Evolutionary conservation across 1,140 invertebrate species (phyloP).

Genomic region (Zaprionus ghesquierei): DNA sequence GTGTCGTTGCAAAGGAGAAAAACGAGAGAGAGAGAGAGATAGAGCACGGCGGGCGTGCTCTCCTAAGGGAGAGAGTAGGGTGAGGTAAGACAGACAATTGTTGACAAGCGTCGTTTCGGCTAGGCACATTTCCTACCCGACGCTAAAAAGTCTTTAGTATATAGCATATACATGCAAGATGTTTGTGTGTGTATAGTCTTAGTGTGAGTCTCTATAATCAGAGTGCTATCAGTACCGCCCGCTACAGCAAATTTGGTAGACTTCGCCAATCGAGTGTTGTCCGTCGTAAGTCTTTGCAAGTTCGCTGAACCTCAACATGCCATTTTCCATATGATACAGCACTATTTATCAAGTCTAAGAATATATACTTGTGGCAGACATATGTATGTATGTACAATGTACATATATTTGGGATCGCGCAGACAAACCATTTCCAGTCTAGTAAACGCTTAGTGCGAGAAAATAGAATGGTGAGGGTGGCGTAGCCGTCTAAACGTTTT

Average conservation of each 20-base stretch:
- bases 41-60: background rate
- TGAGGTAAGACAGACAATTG: slow-evolving; percentile 18
- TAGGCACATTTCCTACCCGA: slow-evolving; percentile 1
- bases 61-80: background rate
- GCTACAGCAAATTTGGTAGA: slow-evolving; percentile 52
- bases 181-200: no score
- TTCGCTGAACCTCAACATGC: slow-evolving; percentile 36
- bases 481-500: slow-evolving; percentile 41
- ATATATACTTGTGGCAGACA: background rate
- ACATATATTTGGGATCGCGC: background rate
- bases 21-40: background rate
- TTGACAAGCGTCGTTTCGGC: slow-evolving; percentile 23
- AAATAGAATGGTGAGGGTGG: slow-evolving; percentile 35
- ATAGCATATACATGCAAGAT: background rate
- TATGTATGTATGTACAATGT: background rate
- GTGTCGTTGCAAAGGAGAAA: background rate
- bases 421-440: background rate
- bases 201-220: background rate
- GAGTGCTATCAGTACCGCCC: slow-evolving; percentile 56
- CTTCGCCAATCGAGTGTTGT: slow-evolving; percentile 27
- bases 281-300: slow-evolving; percentile 24
- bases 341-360: slow-evolving; percentile 12
- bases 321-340: background rate
- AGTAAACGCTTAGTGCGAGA: background rate
- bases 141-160: slow-evolving; percentile 15